Conservation (phyloP, 2,113 vertebrate genomes). For the Takifugu flavidus region DNA sequence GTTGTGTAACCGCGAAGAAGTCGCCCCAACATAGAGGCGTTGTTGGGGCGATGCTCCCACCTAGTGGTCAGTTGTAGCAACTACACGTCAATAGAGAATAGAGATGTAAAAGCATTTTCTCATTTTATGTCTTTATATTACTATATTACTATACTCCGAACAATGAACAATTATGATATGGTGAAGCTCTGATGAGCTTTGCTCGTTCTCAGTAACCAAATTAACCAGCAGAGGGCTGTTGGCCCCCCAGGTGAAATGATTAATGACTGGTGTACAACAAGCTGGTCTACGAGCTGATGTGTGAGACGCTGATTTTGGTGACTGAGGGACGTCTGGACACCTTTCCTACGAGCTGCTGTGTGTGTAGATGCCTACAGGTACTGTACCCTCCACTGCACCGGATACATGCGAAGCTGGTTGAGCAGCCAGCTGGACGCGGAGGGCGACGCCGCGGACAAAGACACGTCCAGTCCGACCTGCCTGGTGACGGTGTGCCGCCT, state of each 20-base stretch:
- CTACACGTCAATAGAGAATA: neutral
- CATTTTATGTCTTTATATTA: too few species aligned
- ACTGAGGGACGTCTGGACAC: too few species aligned
- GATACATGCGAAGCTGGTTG: slow-evolving; percentile 85
- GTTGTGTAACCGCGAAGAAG: slow-evolving; percentile 35
- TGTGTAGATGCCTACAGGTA: slow-evolving; percentile 79
- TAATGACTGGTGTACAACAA: too few species aligned
- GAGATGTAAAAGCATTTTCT: too few species aligned
- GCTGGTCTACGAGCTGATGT: too few species aligned
- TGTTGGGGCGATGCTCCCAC: slow-evolving; percentile 4
- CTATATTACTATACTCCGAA: too few species aligned
- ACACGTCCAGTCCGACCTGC: slow-evolving; percentile 77
- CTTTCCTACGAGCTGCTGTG: neutral
- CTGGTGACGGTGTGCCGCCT: slow-evolving; percentile 85
- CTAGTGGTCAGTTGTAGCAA: slow-evolving; percentile 7
- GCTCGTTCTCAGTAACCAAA: too few species aligned
- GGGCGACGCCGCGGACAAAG: slow-evolving; percentile 74
- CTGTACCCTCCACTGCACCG: slow-evolving; percentile 88
- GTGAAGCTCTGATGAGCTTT: too few species aligned
- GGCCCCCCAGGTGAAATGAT: too few species aligned
- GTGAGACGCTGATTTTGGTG: too few species aligned
- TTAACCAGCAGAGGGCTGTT: too few species aligned
- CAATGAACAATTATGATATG: too few species aligned
- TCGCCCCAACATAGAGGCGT: neutral
- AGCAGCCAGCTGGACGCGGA: slow-evolving; percentile 78